phyloP scores from a whole-genome alignment of 1,140 invertebrate species.

The Drosophila pachea region DNA sequence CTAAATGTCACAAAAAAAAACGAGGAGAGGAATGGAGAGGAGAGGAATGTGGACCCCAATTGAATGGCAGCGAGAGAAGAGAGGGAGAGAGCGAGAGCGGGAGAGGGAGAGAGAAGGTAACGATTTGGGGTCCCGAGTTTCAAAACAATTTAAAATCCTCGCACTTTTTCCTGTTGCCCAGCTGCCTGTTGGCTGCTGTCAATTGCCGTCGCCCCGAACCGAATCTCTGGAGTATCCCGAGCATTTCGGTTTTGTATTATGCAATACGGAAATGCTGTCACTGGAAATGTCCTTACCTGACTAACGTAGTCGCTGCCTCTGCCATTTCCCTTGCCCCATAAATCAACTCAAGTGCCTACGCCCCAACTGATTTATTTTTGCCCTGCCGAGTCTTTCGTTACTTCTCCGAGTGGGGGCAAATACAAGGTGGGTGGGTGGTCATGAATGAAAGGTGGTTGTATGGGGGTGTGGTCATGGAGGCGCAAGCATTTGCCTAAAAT shows the following conservation, averaged over 20 bases:
- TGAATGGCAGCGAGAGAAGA: neutral
- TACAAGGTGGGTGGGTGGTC: neutral
- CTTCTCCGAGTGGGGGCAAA: conserved; percentile 20
- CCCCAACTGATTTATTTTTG: conserved; percentile 74
- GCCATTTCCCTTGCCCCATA: conserved; percentile 50
- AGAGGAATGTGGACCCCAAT: no score
- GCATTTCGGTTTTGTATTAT: conserved; percentile 50
- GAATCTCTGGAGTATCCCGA: conserved; percentile 29
- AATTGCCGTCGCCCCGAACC: conserved; percentile 33
- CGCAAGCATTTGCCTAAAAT: conserved; percentile 66
- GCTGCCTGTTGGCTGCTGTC: conserved; percentile 28
- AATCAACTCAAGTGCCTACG: conserved; percentile 76
- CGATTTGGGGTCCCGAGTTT: conserved; percentile 22
- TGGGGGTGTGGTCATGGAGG: neutral
- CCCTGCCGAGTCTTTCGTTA: conserved; percentile 47
- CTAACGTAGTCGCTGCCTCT: conserved; percentile 39
- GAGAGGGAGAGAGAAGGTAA: neutral
- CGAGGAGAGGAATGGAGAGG: no score
- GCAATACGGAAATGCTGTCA: conserved; percentile 44
- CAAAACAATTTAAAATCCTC: conserved; percentile 38
- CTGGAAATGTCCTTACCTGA: conserved; percentile 54
- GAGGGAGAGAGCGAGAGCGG: neutral
- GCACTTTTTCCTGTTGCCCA: neutral
- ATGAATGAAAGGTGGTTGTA: no score
- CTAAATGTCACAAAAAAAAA: neutral